Percentiles rank a stretch among this genome's conserved stretches.
Conservation (phyloP, 2,888 invertebrate species). For the Epinotia brunnichana region DNA sequence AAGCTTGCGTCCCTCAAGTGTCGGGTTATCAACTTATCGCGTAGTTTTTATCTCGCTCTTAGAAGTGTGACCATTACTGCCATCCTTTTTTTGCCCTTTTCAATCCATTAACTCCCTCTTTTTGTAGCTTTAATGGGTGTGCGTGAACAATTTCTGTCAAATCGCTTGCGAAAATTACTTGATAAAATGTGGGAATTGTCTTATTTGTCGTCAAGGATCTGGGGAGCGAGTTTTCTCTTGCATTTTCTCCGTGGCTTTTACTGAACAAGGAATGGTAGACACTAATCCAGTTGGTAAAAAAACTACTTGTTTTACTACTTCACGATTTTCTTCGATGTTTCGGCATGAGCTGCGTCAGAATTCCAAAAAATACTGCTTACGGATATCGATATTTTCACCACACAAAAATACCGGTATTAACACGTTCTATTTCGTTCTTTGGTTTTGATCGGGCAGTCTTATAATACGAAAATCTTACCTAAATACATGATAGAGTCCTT, state of each 20-base stretch:
- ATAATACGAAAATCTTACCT: too few species aligned
- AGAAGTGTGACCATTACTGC: conserved; percentile 39
- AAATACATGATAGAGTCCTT: too few species aligned
- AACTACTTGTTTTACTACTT: too few species aligned
- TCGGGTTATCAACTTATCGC: conserved; percentile 41
- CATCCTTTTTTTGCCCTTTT: conserved; percentile 37
- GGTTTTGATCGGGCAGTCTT: too few species aligned
- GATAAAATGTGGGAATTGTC: conserved; percentile 5
- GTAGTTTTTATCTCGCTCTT: conserved; percentile 40
- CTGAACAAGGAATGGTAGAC: too few species aligned
- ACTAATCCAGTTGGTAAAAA: too few species aligned
- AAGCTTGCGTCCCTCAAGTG: conserved; percentile 31
- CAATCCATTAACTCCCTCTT: conserved; percentile 39
- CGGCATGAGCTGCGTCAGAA: too few species aligned
- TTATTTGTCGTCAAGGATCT: not conserved
- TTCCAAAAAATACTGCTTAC: too few species aligned
- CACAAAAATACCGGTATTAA: too few species aligned
- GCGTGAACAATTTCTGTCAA: conserved; percentile 33
- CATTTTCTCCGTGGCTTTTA: not conserved
- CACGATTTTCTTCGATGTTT: too few species aligned
- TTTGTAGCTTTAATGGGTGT: conserved; percentile 27
- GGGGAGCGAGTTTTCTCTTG: not conserved
- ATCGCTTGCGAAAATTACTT: conserved; percentile 32
- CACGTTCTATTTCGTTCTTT: too few species aligned
- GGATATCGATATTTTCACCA: too few species aligned